A percentile compares a stretch with the other conserved stretches of the same genome.
Evolutionary conservation across 2,888 invertebrate species (phyloP).

Genomic region (Merodon equestris): DNA sequence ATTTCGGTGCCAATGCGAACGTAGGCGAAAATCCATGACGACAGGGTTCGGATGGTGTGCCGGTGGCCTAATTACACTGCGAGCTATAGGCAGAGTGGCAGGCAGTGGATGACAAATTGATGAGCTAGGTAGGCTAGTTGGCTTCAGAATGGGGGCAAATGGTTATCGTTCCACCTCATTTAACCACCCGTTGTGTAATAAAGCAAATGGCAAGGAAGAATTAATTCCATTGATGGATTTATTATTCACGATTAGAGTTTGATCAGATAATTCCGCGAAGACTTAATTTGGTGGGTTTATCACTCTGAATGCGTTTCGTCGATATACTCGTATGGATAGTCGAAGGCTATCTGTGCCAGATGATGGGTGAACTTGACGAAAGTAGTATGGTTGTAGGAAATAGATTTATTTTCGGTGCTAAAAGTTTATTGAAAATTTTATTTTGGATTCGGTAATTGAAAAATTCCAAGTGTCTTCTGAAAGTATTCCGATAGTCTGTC

Average conservation of each 20-base stretch:
- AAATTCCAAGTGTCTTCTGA: no score
- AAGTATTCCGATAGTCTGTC: no score
- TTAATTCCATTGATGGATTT: conserved; percentile 10
- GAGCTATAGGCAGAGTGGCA: background rate
- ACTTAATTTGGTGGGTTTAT: conserved; percentile 6
- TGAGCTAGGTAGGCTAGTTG: background rate
- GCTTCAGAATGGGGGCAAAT: no score
- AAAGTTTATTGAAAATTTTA: no score
- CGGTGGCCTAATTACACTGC: background rate
- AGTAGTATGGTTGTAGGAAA: no score
- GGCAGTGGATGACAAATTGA: background rate
- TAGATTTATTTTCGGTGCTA: no score
- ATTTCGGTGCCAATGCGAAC: conserved; percentile 19
- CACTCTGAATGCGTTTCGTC: background rate
- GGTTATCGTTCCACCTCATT: conserved; percentile 38
- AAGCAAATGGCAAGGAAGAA: conserved; percentile 18
- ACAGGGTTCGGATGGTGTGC: background rate
- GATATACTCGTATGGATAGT: no score
- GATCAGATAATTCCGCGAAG: background rate
- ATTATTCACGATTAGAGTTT: conserved; percentile 15
- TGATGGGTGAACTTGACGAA: no score
- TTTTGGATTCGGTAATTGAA: no score
- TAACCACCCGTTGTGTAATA: conserved; percentile 18
- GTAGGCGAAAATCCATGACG: conserved; percentile 15
- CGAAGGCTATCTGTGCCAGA: no score